Evolutionary conservation across 2,797 vertebrate genomes (phyloP).

Genomic region (Silurus lanzhouensis): DNA sequence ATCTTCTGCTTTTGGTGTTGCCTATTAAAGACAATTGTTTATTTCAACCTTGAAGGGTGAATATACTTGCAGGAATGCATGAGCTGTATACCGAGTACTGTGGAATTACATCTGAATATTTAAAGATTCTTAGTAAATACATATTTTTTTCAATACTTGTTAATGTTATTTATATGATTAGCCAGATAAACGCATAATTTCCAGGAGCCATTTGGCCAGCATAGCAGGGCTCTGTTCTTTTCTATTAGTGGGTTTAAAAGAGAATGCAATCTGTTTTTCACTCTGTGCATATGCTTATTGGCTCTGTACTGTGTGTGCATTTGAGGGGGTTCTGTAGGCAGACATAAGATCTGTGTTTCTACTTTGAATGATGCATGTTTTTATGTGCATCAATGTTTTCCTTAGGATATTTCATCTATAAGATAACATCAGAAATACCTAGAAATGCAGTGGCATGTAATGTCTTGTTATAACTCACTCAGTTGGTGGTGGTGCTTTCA

Average conservation of each 20-base stretch:
- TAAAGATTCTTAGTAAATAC: not conserved
- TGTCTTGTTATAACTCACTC: not conserved
- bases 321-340: constrained; percentile 14
- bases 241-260: constrained; percentile 10
- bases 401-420: not conserved
- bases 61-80: too few relatives aligned
- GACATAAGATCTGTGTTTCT: constrained; percentile 7
- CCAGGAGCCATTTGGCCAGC: constrained; percentile 5
- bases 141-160: not conserved
- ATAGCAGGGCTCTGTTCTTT: constrained; percentile 12
- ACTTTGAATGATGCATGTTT: not conserved
- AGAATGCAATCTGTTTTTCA: constrained; percentile 33
- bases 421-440: constrained; percentile 17
- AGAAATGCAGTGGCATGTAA: constrained; percentile 27
- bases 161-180: not conserved
- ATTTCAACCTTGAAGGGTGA: not conserved
- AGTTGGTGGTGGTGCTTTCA: not conserved
- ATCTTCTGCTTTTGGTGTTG: not conserved
- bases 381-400: not conserved
- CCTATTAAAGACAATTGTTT: not conserved
- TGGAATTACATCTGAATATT: not conserved
- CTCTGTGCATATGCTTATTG: constrained; percentile 27
- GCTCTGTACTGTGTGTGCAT: constrained; percentile 41
- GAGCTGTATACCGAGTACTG: not conserved
- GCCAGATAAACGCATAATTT: not conserved